Evolutionary conservation across 2,888 invertebrate species (phyloP), one percentile per base, ranked within the genome.

Genomic region (Smittia aterrima): DNA sequence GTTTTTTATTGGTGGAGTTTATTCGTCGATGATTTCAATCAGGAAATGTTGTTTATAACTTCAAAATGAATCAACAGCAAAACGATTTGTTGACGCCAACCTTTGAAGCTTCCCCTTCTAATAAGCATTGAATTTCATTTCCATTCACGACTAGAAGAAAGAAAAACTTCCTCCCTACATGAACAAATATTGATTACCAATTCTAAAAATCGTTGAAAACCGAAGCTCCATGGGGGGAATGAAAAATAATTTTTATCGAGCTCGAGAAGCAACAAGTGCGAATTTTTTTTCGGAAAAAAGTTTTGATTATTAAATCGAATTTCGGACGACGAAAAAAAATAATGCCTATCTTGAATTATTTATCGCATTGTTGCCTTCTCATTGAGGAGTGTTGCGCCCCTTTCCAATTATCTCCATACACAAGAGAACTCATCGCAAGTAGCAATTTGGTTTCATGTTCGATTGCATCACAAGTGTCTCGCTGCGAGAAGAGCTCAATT

Each of bases 251-350:
- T n/a, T 47, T 7, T 22, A n/a, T 58, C 58, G 20, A 58, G 16
- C 16, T 18, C 13, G 68, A 13, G 68, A 68, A 68, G 68, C 68
- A 68, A 68, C 68, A 68, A 68, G 68, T 68, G 68, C 38, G 40
- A 47, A 68, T 47, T 68, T 68, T 40, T 66, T 66, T 32, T 13
- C 16, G 11, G 47, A 47, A 47, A 47, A 47, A 47, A 20, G 1
- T 58, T 58, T 58, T 3, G 58, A 13, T 22, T 18, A 58, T 58
- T 58, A 58, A 58, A 58, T 58, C 22, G 58, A 22, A 58, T 58
- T 58, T 58, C 47, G 47, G 47, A 16, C 47, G 47, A 47, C 11
- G 47, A 47, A 47, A 47, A n/a, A 47, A n/a, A n/a, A n/a, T n/a
- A n/a, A 47, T 47, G 47, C 16, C 11, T 13, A 47, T 47, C 16